Base-by-base conservation (phyloP, 2,888 invertebrate species). In the Macrosoma leucophasiata region DNA sequence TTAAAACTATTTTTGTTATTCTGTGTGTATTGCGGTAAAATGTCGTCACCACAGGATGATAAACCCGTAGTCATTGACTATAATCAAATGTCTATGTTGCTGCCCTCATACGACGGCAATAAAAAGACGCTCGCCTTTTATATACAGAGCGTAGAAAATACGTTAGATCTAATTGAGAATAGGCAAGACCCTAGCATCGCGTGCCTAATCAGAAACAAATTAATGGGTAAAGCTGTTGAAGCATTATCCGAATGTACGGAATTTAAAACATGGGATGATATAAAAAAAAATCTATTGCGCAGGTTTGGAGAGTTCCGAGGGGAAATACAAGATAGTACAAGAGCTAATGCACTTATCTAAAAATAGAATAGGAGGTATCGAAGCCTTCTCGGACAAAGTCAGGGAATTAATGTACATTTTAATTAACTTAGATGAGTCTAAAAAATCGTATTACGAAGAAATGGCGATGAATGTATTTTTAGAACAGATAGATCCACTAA, bases 101-200 rank as follows among this genome's bases (percentile, higher is more conserved):
- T 55, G 23, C 51, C 53, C 6, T 18, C n/a, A 0, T 56, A 50
- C 8, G 53, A 56, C 8, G 56, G 51, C 1, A 53, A 53, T 23
- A 47, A 13, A 17, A 41, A 35, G 37, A 49, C 49, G 0, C n/a
- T 52, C 17, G 40, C 35, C 18, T 51, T 47, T 20, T 52, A 48
- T 22, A 39, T 48, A 3, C 35, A 47, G 36, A 29, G 39, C 21
- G 51, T 54, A 4, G 49, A 52, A 36, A 50, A 47, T 17, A 43
- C 41, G 1, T 13, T 55, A 28, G 24, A 36, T 2, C n/a, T 52
- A 2, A 21, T 45, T 1, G 13, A 29, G 1, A 36, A 41, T 15
- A 46, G 13, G 10, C 36, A 43, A 1, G 44, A 49, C 11, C 12
- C n/a, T 2, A 17, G 17, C 4, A 29, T 55, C 5, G 24, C 39